Evolutionary conservation across 2,888 invertebrate genomes (phyloP).

Genomic region (Eretmocerus hayati): DNA sequence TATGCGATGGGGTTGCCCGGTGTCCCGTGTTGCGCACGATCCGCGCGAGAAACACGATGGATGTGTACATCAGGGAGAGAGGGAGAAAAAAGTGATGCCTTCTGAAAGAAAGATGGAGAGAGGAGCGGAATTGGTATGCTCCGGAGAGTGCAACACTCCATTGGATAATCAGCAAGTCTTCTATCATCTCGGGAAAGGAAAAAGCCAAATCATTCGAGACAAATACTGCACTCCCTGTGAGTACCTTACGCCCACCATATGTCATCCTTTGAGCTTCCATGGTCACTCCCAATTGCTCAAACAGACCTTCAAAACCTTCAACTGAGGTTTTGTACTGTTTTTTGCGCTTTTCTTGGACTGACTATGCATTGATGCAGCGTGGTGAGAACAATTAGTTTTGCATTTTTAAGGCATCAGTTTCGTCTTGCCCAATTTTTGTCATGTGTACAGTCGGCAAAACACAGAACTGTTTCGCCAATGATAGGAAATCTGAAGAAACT

Average conservation of each 20-base stretch:
- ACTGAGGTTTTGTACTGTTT: slow-evolving; percentile 4
- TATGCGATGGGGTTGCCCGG: no score
- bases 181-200: slow-evolving; percentile 27
- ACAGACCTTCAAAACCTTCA: slow-evolving; percentile 21
- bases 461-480: no score
- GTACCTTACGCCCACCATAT: slow-evolving; percentile 2
- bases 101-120: slow-evolving; percentile 3
- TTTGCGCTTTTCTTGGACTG: neutral
- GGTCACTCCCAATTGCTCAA: slow-evolving; percentile 6
- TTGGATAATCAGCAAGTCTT: slow-evolving; percentile 36
- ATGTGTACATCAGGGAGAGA: slow-evolving; percentile 22
- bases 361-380: neutral
- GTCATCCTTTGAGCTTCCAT: slow-evolving; percentile 10
- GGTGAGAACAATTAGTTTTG: no score
- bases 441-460: no score
- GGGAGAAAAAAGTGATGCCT: neutral
- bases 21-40: neutral
- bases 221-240: slow-evolving; percentile 5
- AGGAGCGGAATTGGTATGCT: slow-evolving; percentile 10
- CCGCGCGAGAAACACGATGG: neutral
- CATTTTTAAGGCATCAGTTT: no score
- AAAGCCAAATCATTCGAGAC: slow-evolving; percentile 21
- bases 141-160: slow-evolving; percentile 13
- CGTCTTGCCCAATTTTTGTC: no score
- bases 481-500: no score